Percentiles rank a stretch among this genome's conserved stretches.
These are phyloP conservation scores for Acanthoscelides obtectus DNA, from an alignment of 2,888 invertebrate species.

Conservation along the genomic window DNA sequence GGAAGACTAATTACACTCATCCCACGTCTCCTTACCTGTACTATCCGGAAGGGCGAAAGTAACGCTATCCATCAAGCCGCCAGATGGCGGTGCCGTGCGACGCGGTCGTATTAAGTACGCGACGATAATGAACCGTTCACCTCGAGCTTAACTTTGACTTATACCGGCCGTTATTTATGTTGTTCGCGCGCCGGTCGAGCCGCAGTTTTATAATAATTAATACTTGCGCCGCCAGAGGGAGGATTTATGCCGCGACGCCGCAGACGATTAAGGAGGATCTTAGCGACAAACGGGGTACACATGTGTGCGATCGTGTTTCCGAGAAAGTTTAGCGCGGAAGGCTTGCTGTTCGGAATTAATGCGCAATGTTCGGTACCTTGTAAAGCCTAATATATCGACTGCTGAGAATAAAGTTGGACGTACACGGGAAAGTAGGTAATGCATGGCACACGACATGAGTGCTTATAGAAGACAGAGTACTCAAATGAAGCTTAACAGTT, in stretches of 20 bases:
- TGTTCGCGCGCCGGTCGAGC: constrained; percentile 4
- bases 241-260: neutral
- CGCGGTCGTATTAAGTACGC: constrained; percentile 25
- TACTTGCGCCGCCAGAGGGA: neutral
- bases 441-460: too few species aligned
- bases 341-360: neutral
- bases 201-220: constrained; percentile 20
- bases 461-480: too few species aligned
- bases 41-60: constrained; percentile 21
- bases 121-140: constrained; percentile 36
- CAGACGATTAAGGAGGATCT: neutral
- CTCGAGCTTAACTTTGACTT: constrained; percentile 32
- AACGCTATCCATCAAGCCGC: constrained; percentile 20
- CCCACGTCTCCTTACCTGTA: constrained; percentile 9
- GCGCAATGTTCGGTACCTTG: neutral
- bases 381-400: neutral
- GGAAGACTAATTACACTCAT: too few species aligned
- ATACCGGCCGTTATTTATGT: constrained; percentile 17
- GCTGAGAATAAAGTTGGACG: too few species aligned
- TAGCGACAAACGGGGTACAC: neutral
- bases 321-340: neutral
- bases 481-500: too few species aligned
- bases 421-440: too few species aligned
- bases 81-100: constrained; percentile 26
- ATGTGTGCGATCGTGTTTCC: neutral